Conservation (phyloP, 2,113 vertebrate genomes). For the Pseudonaja textilis region DNA sequence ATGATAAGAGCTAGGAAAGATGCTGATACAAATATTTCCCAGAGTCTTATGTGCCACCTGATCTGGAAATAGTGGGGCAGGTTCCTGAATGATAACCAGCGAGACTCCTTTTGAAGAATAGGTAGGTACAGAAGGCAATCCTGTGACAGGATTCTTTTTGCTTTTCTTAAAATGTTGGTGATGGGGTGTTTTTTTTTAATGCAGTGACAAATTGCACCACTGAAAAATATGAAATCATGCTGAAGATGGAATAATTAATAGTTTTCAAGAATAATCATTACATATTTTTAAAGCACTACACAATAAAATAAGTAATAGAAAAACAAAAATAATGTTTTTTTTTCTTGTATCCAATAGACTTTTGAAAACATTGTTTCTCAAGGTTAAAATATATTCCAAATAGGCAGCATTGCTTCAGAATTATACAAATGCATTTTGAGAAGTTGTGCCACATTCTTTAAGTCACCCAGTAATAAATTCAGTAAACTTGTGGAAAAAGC, state of each 20-base stretch:
- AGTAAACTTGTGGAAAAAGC: constrained; percentile 54
- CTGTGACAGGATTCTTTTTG: not conserved
- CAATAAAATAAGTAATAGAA: not conserved
- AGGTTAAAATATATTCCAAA: not conserved
- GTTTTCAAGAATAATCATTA: not conserved
- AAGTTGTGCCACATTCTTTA: constrained; percentile 68
- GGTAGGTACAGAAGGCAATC: not conserved
- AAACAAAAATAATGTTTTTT: not conserved
- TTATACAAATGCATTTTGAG: not conserved
- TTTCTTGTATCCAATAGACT: not conserved
- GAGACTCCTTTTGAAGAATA: not conserved
- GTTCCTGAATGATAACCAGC: not conserved
- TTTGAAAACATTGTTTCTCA: not conserved
- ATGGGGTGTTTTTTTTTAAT: not conserved
- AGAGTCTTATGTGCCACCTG: not conserved
- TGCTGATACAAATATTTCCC: not conserved
- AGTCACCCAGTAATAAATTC: constrained; percentile 58
- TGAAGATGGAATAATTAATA: not conserved
- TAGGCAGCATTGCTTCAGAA: not conserved
- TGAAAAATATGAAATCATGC: not conserved
- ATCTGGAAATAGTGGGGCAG: not conserved
- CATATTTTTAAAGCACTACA: not conserved
- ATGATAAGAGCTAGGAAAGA: not conserved
- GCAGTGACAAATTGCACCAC: not conserved
- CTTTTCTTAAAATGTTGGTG: constrained; percentile 4